Percentiles rank a stretch among this genome's conserved stretches.
These are phyloP conservation scores for Molanna angustata DNA, from an alignment of 2,888 invertebrate species.

Conservation along the genomic window DNA sequence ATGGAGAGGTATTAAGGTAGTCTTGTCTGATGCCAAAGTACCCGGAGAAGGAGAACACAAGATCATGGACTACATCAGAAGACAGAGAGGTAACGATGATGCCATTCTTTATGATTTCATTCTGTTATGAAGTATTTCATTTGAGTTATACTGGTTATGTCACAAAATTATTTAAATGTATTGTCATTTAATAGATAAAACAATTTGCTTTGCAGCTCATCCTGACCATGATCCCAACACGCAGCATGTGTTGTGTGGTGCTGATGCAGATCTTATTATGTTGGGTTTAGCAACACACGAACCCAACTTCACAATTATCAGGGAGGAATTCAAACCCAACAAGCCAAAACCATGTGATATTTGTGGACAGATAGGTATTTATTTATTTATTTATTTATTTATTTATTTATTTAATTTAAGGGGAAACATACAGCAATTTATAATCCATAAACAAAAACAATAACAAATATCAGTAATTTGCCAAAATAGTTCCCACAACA, in stretches of 20 bases:
- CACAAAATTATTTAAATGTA: too few species aligned
- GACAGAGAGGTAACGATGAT: conserved; percentile 81
- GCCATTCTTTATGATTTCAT: too few species aligned
- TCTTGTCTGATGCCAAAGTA: conserved; percentile 98
- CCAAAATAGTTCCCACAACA: too few species aligned
- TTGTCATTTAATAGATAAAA: too few species aligned
- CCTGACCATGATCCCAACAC: conserved; percentile 98
- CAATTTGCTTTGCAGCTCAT: conserved; percentile 69
- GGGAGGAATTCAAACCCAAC: conserved; percentile 98
- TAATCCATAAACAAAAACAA: too few species aligned
- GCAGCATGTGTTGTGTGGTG: conserved; percentile 95
- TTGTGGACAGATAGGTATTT: conserved; percentile 74
- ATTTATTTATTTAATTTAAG: too few species aligned
- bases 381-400: too few species aligned
- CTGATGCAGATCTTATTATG: conserved; percentile 98
- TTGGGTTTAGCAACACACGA: conserved; percentile 98
- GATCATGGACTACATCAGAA: conserved; percentile 99
- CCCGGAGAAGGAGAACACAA: conserved; percentile 99
- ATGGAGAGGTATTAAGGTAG: conserved; percentile 91
- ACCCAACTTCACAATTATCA: conserved; percentile 96
- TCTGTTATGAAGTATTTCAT: too few species aligned
- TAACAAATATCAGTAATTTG: too few species aligned
- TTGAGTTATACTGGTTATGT: too few species aligned
- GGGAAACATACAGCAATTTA: too few species aligned
- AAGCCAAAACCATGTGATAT: conserved; percentile 94